These are phyloP conservation scores for Holothuria scabra DNA, from an alignment of 53 echinoderm and acorn worm species.

Conservation along the genomic window DNA sequence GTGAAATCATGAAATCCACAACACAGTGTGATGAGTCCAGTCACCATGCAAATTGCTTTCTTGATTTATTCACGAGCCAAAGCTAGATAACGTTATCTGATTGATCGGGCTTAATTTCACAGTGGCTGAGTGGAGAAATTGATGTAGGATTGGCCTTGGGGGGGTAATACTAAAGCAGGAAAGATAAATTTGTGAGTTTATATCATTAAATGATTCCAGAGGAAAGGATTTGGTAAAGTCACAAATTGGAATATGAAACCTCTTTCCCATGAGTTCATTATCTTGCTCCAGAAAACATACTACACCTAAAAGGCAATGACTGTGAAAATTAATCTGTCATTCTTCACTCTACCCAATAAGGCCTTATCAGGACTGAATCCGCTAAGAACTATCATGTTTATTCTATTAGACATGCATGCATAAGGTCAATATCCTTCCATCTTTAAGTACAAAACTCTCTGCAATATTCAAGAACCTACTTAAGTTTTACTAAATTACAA, in stretches of 20 bases:
- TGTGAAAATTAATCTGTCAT: conserved; percentile 51
- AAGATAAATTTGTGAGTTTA: conserved; percentile 56
- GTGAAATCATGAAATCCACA: conserved; percentile 49
- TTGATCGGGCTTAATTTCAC: conserved; percentile 59
- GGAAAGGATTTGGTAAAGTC: conserved; percentile 37
- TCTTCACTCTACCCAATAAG: background rate
- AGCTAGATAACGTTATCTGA: conserved; percentile 58
- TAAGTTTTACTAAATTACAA: no score
- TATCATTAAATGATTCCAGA: conserved; percentile 56
- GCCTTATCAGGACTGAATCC: no score
- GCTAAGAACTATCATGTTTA: no score
- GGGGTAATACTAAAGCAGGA: conserved; percentile 48
- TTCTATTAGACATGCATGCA: no score
- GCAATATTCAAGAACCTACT: no score
- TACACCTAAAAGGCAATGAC: conserved; percentile 27
- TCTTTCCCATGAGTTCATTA: conserved; percentile 48
- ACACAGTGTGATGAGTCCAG: conserved; percentile 50
- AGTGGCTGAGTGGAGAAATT: conserved; percentile 61
- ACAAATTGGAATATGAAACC: conserved; percentile 50
- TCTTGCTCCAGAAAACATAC: conserved; percentile 47
- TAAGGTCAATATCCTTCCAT: no score
- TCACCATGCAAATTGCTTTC: conserved; percentile 56
- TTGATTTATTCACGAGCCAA: conserved; percentile 56
- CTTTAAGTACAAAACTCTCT: no score
- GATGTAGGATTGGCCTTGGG: conserved; percentile 60